phyloP scores from a whole-genome alignment of 2,888 invertebrate species.

The Hydriomena furcata region DNA sequence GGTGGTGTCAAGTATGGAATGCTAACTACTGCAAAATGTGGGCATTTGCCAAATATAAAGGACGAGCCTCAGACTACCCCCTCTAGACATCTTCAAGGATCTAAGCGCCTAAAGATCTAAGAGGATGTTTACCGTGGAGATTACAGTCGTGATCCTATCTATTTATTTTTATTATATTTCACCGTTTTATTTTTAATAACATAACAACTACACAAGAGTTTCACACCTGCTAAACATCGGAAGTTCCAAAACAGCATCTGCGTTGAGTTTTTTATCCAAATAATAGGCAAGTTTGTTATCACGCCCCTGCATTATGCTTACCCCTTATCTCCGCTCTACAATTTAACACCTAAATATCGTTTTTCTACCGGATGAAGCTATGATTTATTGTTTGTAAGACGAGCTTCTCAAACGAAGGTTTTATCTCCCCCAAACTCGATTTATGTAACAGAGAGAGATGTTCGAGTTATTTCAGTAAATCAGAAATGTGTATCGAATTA shows the following conservation, averaged over 20 bases:
- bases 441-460: slow-evolving; percentile 68
- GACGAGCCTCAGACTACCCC: too few species aligned
- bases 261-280: slow-evolving; percentile 28
- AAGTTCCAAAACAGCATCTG: slow-evolving; percentile 7
- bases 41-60: too few species aligned
- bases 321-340: slow-evolving; percentile 50
- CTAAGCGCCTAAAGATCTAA: too few species aligned
- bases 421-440: slow-evolving; percentile 75
- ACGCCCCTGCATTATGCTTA: slow-evolving; percentile 33
- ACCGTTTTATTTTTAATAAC: too few species aligned
- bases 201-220: slow-evolving; percentile 3
- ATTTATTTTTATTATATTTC: too few species aligned
- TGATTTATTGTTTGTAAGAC: slow-evolving; percentile 78
- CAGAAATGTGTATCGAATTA: slow-evolving; percentile 78
- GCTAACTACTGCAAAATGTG: too few species aligned
- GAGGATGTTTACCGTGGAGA: too few species aligned
- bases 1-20: too few species aligned
- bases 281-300: slow-evolving; percentile 25
- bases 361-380: slow-evolving; percentile 68
- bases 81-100: too few species aligned
- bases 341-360: slow-evolving; percentile 70
- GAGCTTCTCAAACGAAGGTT: slow-evolving; percentile 65
- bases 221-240: slow-evolving; percentile 12
- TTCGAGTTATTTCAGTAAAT: slow-evolving; percentile 80
- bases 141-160: too few species aligned